Evolutionary conservation across 2,113 vertebrate genomes (phyloP), one percentile per base, ranked within the genome.

Genomic region (Campylomormyrus numenius): DNA sequence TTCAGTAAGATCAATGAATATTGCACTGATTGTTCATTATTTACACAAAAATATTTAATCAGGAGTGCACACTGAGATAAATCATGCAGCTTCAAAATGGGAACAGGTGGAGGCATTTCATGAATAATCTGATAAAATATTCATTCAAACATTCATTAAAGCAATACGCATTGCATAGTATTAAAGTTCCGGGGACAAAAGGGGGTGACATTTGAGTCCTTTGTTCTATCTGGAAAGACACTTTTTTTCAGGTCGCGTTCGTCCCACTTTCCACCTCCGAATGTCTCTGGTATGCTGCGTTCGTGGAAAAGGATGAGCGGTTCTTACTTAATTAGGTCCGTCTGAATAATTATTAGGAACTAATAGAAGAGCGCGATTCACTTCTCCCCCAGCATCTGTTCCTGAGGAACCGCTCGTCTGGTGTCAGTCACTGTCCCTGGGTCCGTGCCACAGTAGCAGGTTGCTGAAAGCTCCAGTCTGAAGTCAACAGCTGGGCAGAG

Each of bases 281-380:
- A 89, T 90, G 87, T 52, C 90, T 83, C 85, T 85, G 45, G 88
- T 77, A 77, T 86, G 56, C 53, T 50, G 88, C 74, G 62, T 90
- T 66, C 90, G 87, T 90, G 90, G 87, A 89, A 87, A 88, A 77
- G 91, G 74, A 46, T 89, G 77, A 49, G 39, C 27, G 21, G n/a
- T 86, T 58, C 77, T 92, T 93, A 94, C 94, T 94, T 95, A 96
- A 95, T 96, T 96, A 94, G 95, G 93, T 95, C 94, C 94, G 95
- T 96, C 94, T 95, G 94, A 96, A 94, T 94, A 95, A 96, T 96
- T 96, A 96, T 95, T 94, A 93, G 90, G 92, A 94, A 92, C 93
- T 95, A 95, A 95, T 94, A 95, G 95, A 96, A 96, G 95, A 93
- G 94, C 93, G 92, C 92, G 93, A 96, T 96, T 96, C 94, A 96